Evolutionary conservation across 2,797 vertebrate species (phyloP).

Genomic region (Melanotaenia parkinsoni): DNA sequence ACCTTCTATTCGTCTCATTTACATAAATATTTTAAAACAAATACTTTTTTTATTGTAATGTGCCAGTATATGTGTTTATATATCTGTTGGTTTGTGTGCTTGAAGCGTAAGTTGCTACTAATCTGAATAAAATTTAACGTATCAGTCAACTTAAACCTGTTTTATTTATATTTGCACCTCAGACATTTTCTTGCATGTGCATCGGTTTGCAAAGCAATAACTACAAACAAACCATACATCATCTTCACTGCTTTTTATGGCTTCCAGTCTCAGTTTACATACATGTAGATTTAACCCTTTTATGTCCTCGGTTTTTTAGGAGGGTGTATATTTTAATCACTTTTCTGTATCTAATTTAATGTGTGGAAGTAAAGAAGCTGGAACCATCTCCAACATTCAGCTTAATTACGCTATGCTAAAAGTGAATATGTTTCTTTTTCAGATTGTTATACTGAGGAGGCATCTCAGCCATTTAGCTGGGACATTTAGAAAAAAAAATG

Average conservation of each 20-base stretch:
- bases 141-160: conserved; percentile 30
- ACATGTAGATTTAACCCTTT: too few relatives aligned
- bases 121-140: conserved; percentile 55
- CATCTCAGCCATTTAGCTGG: too few relatives aligned
- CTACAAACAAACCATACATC: conserved; percentile 33
- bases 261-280: conserved; percentile 3
- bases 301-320: too few relatives aligned
- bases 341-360: too few relatives aligned
- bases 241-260: conserved; percentile 4
- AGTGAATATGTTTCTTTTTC: too few relatives aligned
- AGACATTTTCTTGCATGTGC: conserved; percentile 19
- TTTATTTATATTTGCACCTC: conserved; percentile 18
- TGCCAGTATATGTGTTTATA: conserved; percentile 27
- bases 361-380: too few relatives aligned
- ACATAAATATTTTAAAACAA: background rate
- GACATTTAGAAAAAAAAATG: too few relatives aligned
- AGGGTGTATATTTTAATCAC: too few relatives aligned
- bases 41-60: conserved; percentile 23
- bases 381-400: too few relatives aligned
- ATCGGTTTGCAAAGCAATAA: conserved; percentile 33
- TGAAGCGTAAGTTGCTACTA: background rate
- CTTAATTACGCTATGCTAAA: too few relatives aligned
- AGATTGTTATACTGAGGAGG: too few relatives aligned
- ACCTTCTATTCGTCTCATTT: background rate
- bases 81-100: conserved; percentile 27